phyloP scores from a whole-genome alignment of 2,888 invertebrate species.

The Sarcophaga caerulescens region DNA sequence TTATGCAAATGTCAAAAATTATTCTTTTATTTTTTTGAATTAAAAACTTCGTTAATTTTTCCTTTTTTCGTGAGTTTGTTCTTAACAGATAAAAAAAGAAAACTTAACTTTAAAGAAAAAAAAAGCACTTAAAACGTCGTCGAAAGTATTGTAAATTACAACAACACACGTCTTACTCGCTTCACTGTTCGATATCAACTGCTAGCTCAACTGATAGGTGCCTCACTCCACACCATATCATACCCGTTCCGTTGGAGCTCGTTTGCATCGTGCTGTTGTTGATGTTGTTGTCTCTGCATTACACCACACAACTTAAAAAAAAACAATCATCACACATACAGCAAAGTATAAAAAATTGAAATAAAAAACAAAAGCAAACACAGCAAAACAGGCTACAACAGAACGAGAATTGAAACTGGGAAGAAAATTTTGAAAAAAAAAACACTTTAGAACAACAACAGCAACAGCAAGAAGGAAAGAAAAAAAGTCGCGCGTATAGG shows the following conservation, averaged over 20 bases:
- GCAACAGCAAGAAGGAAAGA: not conserved
- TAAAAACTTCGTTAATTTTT: conserved; percentile 56
- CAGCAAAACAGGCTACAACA: conserved; percentile 66
- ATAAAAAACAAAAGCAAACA: conserved; percentile 46
- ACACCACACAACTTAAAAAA: conserved; percentile 33
- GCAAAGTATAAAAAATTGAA: conserved; percentile 55
- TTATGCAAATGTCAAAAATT: conserved; percentile 58
- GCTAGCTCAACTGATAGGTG: conserved; percentile 71
- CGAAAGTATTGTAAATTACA: conserved; percentile 66
- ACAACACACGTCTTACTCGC: conserved; percentile 81
- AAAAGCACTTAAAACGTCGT: conserved; percentile 77
- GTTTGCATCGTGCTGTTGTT: conserved; percentile 36
- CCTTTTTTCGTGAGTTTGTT: conserved; percentile 25
- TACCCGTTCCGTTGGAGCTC: conserved; percentile 60
- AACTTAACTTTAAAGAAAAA: conserved; percentile 68
- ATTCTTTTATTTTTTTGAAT: conserved; percentile 12
- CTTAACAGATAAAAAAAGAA: conserved; percentile 53
- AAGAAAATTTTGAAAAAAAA: conserved; percentile 50
- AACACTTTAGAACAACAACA: conserved; percentile 40
- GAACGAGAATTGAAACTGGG: conserved; percentile 66
- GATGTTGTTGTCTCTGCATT: conserved; percentile 57
- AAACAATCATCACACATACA: conserved; percentile 54
- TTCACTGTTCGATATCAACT: conserved; percentile 80
- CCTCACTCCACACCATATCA: conserved; percentile 70
- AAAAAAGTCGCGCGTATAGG: conserved; percentile 59